Evolutionary conservation across 2,888 invertebrate genomes (phyloP).

Genomic region (Volucella inanis): DNA sequence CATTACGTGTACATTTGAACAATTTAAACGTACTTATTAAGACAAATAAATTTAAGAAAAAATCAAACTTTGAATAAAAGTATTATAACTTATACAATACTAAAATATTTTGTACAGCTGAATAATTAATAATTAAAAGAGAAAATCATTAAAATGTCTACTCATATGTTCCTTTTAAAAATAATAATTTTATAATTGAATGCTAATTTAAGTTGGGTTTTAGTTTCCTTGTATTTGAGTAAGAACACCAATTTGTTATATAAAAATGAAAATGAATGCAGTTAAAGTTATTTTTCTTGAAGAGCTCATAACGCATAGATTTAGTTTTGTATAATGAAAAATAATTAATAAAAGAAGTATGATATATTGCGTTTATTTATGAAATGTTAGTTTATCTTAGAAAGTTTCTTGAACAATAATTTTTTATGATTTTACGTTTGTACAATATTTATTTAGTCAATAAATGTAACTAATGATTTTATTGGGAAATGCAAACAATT

Average conservation of each 20-base stretch:
- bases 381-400: conserved; percentile 29
- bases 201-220: conserved; percentile 26
- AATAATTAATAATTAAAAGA: conserved; percentile 32
- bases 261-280: conserved; percentile 10
- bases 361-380: conserved; percentile 46
- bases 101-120: conserved; percentile 67
- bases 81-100: conserved; percentile 46
- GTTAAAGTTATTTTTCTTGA: conserved; percentile 24
- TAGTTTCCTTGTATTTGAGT: conserved; percentile 25
- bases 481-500: conserved; percentile 23
- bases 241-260: conserved; percentile 39
- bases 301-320: conserved; percentile 10
- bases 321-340: conserved; percentile 56
- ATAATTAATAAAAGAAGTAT: conserved; percentile 20
- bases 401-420: conserved; percentile 1
- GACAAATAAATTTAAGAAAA: conserved; percentile 15
- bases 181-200: conserved; percentile 19
- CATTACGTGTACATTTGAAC: conserved; percentile 61
- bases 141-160: conserved; percentile 47
- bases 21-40: conserved; percentile 32
- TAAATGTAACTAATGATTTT: conserved; percentile 51
- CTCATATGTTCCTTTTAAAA: conserved; percentile 70
- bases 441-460: conserved; percentile 71
- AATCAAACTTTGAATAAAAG: conserved; percentile 29
- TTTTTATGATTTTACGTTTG: not conserved